Base-by-base conservation (phyloP, 2,113 vertebrate species). In the Phyllostomus hastatus region DNA sequence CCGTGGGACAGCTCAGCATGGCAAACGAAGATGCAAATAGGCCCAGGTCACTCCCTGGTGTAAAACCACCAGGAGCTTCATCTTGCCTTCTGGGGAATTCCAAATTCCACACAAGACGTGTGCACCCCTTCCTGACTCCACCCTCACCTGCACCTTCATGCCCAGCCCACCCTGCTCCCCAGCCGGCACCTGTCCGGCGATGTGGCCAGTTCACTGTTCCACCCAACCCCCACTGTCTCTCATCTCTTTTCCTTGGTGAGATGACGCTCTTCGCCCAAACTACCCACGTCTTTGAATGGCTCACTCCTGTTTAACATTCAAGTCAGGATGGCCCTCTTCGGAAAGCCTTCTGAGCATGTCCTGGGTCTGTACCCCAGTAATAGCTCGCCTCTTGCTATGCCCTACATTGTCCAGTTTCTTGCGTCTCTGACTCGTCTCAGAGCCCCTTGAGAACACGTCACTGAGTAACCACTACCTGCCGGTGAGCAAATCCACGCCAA, bases 161-260 rank as follows among this genome's bases (percentile, higher is more conserved):
- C 10, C 1, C 10, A 10, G 9, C n/a, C 2, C n/a, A 19, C 15
- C 10, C 4, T 3, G 0, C 12, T 57, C 6, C 26, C 41, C 8
- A 17, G 10, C 10, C 2, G 15, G 57, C 26, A 31, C 0, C 19
- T 2, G 1, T 41, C 19, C 61, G 43, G 12, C 16, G 2, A 12
- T 1, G 4, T 9, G 28, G 10, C 17, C 4, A 5, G 48, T 31
- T 72, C 52, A 8, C 4, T 26, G 76, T 67, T 33, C 26, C 14
- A 48, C 33, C 52, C 17, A 20, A 5, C 22, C 1, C 35, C 12
- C 5, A 0, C 5, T 14, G 12, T 16, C 17, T 33, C 43, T 69
- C 11, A 10, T 48, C 33, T 69, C 14, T 52, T 79, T 33, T 26
- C 57, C 75, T 73, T 8, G 4, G 7, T 52, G 48, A 61, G 24